Base-by-base conservation (phyloP, 2,888 invertebrate species). In the Brenthis daphne region DNA sequence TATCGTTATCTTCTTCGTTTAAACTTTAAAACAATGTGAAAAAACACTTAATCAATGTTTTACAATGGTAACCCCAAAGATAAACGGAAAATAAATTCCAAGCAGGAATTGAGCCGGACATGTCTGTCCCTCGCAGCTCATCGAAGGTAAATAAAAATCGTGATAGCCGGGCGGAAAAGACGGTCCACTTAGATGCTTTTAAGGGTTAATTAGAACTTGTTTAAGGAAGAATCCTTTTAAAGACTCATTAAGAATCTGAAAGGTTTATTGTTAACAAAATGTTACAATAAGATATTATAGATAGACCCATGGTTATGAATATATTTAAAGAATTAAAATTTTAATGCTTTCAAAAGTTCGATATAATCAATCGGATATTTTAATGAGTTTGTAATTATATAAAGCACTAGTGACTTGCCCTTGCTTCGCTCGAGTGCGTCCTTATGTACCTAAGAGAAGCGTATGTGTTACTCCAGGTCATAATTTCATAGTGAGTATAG, bases 151-250 rank as follows among this genome's bases (percentile, higher is more conserved):
- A 73, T 70, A 70, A 74, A 63, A 73, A 73, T 69, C 68, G 68
- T 64, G 67, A 71, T 71, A 67, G 65, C 61, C 68, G 61, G 68
- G 69, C 67, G 71, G 71, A 73, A 72, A 64, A 68, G 73, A 68
- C 71, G 67, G 65, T 69, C 69, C 74, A 74, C 74, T 74, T 74
- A 74, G 68, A 70, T 67, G 73, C 74, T 73, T 70, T 74, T 67
- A 74, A 69, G 69, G 73, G 71, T 73, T 73, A 73, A 74, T 74
- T 74, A 73, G 69, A 73, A 73, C 70, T 71, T 72, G 70, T 73
- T 73, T 73, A 66, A 73, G 68, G 67, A 72, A 70, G 67, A 73
- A 73, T 71, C 70, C 68, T 70, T 72, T 72, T 57, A 72, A 67
- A 63, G 74, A 58, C 67, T 68, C 64, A 63, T 70, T 68, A 70